phyloP scores from a whole-genome alignment of 2,113 vertebrate genomes.

The Crotalus viridis region DNA sequence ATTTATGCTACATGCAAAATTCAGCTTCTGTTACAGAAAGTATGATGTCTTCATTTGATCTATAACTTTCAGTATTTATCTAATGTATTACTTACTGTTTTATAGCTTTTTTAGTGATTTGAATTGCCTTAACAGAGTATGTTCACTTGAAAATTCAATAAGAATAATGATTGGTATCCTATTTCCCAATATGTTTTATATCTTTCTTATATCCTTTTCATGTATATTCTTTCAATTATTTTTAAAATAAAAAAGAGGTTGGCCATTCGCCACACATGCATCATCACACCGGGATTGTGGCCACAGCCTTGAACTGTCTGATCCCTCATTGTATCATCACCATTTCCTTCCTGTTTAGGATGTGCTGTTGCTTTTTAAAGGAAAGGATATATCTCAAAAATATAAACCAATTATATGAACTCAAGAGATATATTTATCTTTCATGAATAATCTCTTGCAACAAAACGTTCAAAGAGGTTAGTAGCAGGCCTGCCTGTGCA shows the following conservation, averaged over 20 bases:
- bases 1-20: neutral
- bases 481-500: rapidly evolving
- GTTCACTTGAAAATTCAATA: neutral
- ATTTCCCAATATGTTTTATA: neutral
- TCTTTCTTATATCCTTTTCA: neutral
- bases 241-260: neutral
- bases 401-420: neutral
- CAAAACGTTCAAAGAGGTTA: rapidly evolving
- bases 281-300: neutral
- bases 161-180: neutral
- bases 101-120: neutral
- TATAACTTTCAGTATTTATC: neutral
- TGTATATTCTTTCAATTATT: neutral
- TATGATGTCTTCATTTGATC: neutral
- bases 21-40: neutral
- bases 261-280: neutral
- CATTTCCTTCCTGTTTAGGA: neutral
- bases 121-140: neutral
- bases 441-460: rapidly evolving
- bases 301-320: neutral
- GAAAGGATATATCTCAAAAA: neutral
- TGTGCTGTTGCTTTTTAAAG: neutral
- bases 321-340: neutral
- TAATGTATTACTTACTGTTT: neutral
- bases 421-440: neutral